A percentile compares a stretch with the other conserved stretches of the same genome.
Conservation (phyloP, 2,113 vertebrate genomes). For the Indicator indicator region DNA sequence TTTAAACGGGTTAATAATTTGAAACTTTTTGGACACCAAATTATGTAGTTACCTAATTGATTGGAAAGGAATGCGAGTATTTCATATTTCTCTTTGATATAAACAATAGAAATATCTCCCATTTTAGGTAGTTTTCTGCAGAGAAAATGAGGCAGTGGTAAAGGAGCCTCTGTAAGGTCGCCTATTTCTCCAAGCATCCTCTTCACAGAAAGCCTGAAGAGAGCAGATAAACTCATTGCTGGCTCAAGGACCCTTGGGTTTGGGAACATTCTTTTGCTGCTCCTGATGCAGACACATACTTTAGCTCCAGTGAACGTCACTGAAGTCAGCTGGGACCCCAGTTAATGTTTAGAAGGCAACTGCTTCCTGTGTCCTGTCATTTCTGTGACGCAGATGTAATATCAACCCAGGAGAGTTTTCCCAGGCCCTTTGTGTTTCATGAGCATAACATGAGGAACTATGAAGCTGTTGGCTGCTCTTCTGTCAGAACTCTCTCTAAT, state of each 20-base stretch:
- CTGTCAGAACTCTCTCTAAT: background rate
- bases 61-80: background rate
- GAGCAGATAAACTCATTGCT: background rate
- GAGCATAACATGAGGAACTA: background rate
- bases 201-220: background rate
- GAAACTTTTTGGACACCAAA: background rate
- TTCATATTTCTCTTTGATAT: conserved; percentile 1
- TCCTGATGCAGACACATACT: background rate
- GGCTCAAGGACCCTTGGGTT: background rate
- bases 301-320: background rate
- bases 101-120: background rate
- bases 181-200: background rate
- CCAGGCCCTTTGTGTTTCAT: background rate
- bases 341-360: background rate
- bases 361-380: background rate
- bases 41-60: conserved; percentile 2
- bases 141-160: background rate
- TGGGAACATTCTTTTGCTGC: background rate
- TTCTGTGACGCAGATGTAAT: conserved; percentile 14
- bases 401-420: conserved; percentile 11
- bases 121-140: background rate
- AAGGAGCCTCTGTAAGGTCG: background rate
- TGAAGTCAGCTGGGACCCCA: conserved; percentile 10
- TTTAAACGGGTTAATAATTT: conserved; percentile 3
- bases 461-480: background rate